phyloP scores from a whole-genome alignment of 92 coral and sea anemone species.

The Desmophyllum pertusum region DNA sequence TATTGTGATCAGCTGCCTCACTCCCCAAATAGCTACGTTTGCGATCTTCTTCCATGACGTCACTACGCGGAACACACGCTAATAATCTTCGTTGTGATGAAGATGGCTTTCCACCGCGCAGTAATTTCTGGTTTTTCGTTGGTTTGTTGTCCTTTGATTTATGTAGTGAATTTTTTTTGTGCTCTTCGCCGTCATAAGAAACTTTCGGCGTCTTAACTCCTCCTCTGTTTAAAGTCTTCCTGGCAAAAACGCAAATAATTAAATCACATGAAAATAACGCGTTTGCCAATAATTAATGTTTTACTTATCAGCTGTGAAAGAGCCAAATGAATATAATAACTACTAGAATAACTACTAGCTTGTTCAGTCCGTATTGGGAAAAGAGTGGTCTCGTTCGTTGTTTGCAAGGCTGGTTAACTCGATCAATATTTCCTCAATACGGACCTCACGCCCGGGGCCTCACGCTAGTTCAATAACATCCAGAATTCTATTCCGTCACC shows the following conservation, averaged over 20 bases:
- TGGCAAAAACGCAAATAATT: slow-evolving; percentile 12
- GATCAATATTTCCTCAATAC: too few species aligned
- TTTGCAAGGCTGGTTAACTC: too few species aligned
- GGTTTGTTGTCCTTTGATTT: background rate
- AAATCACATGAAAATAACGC: background rate
- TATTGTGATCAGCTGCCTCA: background rate
- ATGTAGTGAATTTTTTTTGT: background rate
- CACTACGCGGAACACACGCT: background rate
- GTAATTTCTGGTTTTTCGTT: background rate
- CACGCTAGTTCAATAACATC: too few species aligned
- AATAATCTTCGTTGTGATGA: slow-evolving; percentile 10
- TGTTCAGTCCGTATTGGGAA: too few species aligned
- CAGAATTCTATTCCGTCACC: too few species aligned
- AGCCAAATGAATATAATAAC: too few species aligned
- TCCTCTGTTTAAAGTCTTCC: slow-evolving; percentile 35
- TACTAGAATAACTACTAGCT: too few species aligned
- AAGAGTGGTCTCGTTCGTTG: too few species aligned
- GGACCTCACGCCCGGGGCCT: too few species aligned
- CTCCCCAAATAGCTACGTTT: background rate
- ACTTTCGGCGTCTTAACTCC: background rate
- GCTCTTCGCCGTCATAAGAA: background rate
- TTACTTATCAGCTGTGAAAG: too few species aligned
- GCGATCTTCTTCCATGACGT: background rate
- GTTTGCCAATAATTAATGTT: too few species aligned
- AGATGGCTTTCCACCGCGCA: slow-evolving; percentile 6